A percentile compares a stretch with the other conserved stretches of the same genome.
phyloP scores from a whole-genome alignment of 2,888 invertebrate species.

The Dascillus cervinus region DNA sequence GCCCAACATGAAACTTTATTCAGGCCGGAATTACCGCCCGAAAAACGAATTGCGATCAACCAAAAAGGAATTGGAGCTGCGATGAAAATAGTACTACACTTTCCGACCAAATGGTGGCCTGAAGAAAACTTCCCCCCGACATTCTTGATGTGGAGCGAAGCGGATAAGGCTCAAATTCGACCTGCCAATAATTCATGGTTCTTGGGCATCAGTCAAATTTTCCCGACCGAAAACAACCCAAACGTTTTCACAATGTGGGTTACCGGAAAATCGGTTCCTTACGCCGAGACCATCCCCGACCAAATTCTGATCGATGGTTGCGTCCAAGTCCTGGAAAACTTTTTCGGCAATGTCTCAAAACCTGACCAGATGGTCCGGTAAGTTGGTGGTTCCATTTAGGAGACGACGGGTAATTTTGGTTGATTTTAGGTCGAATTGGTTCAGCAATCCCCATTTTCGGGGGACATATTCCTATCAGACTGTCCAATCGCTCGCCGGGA shows the following conservation, averaged over 20 bases:
- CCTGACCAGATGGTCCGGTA: conserved; percentile 27
- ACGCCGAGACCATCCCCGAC: conserved; percentile 50
- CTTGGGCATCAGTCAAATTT: conserved; percentile 56
- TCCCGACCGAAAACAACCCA: conserved; percentile 39
- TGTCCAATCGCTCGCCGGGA: conserved; percentile 9
- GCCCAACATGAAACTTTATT: conserved; percentile 39
- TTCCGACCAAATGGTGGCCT: conserved; percentile 55
- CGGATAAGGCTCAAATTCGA: conserved; percentile 27
- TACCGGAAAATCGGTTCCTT: conserved; percentile 49
- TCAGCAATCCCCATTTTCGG: conserved; percentile 53
- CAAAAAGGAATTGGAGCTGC: conserved; percentile 54
- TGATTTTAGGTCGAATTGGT: conserved; percentile 56
- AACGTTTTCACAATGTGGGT: conserved; percentile 56
- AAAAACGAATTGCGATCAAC: conserved; percentile 48
- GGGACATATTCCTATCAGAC: conserved; percentile 21
- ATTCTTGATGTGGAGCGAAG: conserved; percentile 45
- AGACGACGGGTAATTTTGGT: conserved; percentile 2
- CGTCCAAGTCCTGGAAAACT: conserved; percentile 41
- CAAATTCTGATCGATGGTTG: conserved; percentile 43
- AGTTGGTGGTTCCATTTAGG: too few relatives aligned
- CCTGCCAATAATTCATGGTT: conserved; percentile 49
- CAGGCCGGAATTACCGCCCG: conserved; percentile 43
- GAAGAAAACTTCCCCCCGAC: conserved; percentile 36
- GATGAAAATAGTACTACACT: conserved; percentile 56
- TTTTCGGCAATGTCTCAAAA: conserved; percentile 39